Percentiles rank a stretch among this genome's conserved stretches.
phyloP scores from a whole-genome alignment of 2,797 vertebrate genomes.

The Danio jaintianensis region DNA sequence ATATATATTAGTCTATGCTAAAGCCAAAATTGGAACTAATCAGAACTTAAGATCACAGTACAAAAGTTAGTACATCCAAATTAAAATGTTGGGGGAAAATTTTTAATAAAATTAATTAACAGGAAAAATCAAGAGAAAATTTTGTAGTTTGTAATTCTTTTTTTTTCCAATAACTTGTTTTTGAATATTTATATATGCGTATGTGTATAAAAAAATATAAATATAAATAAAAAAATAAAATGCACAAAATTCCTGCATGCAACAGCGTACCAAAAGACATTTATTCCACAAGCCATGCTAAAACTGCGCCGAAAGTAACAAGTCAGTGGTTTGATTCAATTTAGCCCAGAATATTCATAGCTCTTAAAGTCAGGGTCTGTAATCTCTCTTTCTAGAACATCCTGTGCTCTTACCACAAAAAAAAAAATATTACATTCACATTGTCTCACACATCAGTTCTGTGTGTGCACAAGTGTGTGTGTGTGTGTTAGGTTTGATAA shows the following conservation, averaged over 20 bases:
- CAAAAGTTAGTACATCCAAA: too few species aligned
- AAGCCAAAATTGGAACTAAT: too few species aligned
- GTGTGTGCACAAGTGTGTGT: too few species aligned
- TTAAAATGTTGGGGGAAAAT: too few species aligned
- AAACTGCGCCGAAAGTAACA: neutral
- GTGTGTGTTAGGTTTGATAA: neutral
- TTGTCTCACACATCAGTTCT: slow-evolving; percentile 15
- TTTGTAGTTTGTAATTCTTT: too few species aligned
- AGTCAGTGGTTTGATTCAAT: neutral
- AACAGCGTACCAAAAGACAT: neutral
- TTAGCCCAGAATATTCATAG: slow-evolving; percentile 13
- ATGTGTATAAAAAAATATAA: too few species aligned
- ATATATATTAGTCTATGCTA: too few species aligned
- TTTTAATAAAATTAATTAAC: too few species aligned
- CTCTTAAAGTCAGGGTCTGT: neutral
- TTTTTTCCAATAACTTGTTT: too few species aligned
- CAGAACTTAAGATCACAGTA: too few species aligned
- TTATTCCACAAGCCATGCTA: neutral
- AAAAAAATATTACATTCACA: slow-evolving; percentile 8
- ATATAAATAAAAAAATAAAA: neutral
- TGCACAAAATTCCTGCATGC: neutral
- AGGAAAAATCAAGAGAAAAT: too few species aligned
- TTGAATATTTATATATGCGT: too few species aligned
- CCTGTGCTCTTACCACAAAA: neutral
- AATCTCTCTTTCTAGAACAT: slow-evolving; percentile 15